Evolutionary conservation across 2,888 invertebrate species (phyloP).

Genomic region (Lasioglossum marginatum): DNA sequence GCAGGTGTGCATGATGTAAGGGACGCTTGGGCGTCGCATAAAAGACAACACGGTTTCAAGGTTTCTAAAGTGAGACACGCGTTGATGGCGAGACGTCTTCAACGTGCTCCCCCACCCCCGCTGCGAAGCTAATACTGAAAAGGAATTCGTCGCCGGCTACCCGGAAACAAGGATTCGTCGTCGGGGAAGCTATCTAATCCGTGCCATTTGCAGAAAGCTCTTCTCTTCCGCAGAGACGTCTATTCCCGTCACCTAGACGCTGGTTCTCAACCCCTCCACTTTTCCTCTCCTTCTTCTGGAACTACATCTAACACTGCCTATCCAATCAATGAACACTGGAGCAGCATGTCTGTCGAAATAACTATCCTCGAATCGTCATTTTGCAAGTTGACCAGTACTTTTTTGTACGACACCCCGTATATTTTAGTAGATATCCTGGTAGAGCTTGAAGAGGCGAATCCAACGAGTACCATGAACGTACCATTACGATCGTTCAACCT

Average conservation of each 20-base stretch:
- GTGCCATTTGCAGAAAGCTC: constrained; percentile 64
- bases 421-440: neutral
- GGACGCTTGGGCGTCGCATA: neutral
- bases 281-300: neutral
- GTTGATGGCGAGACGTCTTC: constrained; percentile 15
- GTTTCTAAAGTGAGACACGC: neutral
- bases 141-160: constrained; percentile 51
- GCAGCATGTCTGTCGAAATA: neutral
- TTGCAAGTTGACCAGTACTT: neutral
- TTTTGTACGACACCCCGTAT: neutral
- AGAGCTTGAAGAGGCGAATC: neutral
- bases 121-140: constrained; percentile 35
- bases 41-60: constrained; percentile 24
- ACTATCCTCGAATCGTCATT: neutral
- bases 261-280: neutral
- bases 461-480: neutral
- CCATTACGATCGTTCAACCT: neutral
- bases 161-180: constrained; percentile 45
- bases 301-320: neutral
- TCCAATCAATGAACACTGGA: neutral
- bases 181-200: constrained; percentile 59
- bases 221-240: constrained; percentile 29
- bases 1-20: constrained; percentile 26
- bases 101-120: neutral
- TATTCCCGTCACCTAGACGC: constrained; percentile 20